Conservation (phyloP, 92 coral and sea anemone genomes). For the Paragorgia papillata region DNA sequence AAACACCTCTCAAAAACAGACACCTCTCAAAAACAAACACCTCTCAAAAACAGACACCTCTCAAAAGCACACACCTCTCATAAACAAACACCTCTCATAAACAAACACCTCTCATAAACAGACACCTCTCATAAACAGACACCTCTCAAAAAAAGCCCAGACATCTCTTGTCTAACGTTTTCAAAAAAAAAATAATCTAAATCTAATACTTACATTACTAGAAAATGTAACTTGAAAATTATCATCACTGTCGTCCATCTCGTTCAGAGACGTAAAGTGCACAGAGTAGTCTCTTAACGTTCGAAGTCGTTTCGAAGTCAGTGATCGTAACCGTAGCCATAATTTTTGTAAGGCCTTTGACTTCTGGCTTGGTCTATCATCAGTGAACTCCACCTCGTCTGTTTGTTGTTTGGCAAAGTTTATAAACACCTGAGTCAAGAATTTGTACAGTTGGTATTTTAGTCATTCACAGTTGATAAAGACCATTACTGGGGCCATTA, state of each 20-base stretch:
- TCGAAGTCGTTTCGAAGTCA: conserved; percentile 20
- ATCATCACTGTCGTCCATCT: conserved; percentile 10
- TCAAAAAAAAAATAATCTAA: no score
- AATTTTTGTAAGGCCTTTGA: conserved; percentile 26
- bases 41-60: no score
- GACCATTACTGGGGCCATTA: neutral
- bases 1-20: no score
- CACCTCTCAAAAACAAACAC: no score
- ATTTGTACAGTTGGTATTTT: no score
- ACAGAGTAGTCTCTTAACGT: conserved; percentile 16
- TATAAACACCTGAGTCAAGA: conserved; percentile 95
- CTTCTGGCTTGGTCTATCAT: conserved; percentile 5
- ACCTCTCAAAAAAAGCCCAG: no score
- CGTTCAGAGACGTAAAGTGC: conserved; percentile 15
- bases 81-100: no score
- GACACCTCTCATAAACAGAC: no score
- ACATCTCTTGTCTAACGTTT: no score
- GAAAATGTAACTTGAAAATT: conserved; percentile 39
- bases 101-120: no score
- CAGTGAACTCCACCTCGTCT: conserved; percentile 86
- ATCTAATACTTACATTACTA: conserved; percentile 25
- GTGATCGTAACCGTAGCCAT: neutral
- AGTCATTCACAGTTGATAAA: no score
- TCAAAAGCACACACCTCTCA: no score
- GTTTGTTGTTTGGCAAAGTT: conserved; percentile 98